These are phyloP conservation scores for Lutjanus campechanus DNA, from an alignment of 2,797 vertebrate genomes.

Conservation along the genomic window DNA sequence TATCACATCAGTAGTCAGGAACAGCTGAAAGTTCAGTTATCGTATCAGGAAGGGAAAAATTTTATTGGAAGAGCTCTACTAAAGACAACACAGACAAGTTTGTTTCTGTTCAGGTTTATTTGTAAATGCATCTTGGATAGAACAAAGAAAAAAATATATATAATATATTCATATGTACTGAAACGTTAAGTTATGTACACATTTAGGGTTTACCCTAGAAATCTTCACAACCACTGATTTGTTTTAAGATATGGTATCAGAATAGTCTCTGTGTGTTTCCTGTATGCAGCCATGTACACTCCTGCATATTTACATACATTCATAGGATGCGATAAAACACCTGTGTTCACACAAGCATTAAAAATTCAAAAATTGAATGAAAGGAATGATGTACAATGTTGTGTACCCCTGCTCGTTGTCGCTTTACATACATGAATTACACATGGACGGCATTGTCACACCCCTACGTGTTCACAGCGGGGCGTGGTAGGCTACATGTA, in stretches of 20 bases:
- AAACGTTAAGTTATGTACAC: constrained; percentile 94
- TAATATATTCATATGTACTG: constrained; percentile 84
- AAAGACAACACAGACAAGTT: not conserved
- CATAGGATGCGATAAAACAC: constrained; percentile 94
- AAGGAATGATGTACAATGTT: constrained; percentile 87
- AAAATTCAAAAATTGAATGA: constrained; percentile 89
- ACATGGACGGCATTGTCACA: constrained; percentile 35
- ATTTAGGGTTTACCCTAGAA: constrained; percentile 90
- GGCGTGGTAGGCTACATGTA: constrained; percentile 3
- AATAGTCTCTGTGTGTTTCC: constrained; percentile 84
- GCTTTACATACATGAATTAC: constrained; percentile 50
- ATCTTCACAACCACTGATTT: constrained; percentile 88
- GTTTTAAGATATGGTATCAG: constrained; percentile 86
- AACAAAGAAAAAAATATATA: constrained; percentile 90
- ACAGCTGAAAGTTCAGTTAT: too few species aligned
- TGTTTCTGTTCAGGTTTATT: constrained; percentile 91
- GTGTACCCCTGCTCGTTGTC: constrained; percentile 55
- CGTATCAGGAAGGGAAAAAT: too few species aligned
- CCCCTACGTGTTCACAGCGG: constrained; percentile 36
- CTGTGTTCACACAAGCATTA: constrained; percentile 88
- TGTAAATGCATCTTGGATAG: constrained; percentile 95
- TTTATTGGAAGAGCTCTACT: not conserved
- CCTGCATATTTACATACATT: constrained; percentile 98
- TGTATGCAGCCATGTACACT: constrained; percentile 88
- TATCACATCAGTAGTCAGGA: too few species aligned